Base-by-base conservation (phyloP, 2,797 vertebrate genomes). In the Schizopygopsis malacanthus region DNA sequence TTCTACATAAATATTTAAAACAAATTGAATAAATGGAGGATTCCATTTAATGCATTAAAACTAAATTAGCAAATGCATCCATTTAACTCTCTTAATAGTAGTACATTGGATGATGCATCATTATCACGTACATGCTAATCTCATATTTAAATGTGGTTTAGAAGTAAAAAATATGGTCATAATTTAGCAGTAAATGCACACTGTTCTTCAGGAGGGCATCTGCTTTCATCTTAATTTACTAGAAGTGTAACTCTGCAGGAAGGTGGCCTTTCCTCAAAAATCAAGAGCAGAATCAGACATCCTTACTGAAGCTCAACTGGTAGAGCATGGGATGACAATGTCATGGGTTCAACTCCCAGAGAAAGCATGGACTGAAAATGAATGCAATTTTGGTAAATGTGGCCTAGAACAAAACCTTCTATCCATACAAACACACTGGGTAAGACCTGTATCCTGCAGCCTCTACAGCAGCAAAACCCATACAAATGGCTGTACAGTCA, bases 401-500 rank as follows among this genome's bases (percentile, higher is more conserved):
- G 15, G 33, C 41, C 65, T 25, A n/a, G 8, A 70, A 50, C 22
- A 43, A 73, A 82, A 37, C 12, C 22, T 47, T 2, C 22, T 41
- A 37, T 54, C 52, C 2, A n/a, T 25, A 45, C 8, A 45, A n/a
- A 59, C 18, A 43, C 20, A 69, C 20, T 15, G 56, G 12, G n/a
- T 65, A 28, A 33, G 20, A n/a, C 56, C 45, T 56, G 81, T 20
- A 37, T 59, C 18, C n/a, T 52, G 75, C 20, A 41, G 75, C 22
- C 9, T 77, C 33, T 20, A 67, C 41, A 25, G 22, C 37, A 86
- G n/a, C 28, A 82, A 70, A 47, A 65, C 15, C 22, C 56, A 65
- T n/a, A 50, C 3, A 84, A 54, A 83, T 13, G 65, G 56, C 41
- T 50, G 54, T 50, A 33, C 43, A 71, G 61, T 69, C 52, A 77